These are phyloP conservation scores for Nanorana parkeri DNA, from an alignment of 2,113 vertebrate species.

Conservation along the genomic window DNA sequence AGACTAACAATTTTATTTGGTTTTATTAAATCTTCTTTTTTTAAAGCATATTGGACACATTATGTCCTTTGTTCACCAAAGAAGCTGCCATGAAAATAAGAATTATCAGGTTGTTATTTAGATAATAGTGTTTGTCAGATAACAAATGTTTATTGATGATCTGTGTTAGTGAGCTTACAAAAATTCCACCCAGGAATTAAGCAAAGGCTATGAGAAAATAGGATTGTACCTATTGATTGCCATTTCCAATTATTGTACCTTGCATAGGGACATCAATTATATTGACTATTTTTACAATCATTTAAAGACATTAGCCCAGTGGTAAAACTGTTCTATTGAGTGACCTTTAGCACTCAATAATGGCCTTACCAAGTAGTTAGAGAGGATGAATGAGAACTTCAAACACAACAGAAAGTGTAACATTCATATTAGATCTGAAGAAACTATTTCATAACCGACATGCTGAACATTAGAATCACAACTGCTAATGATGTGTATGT, in stretches of 20 bases:
- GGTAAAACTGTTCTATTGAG: not conserved
- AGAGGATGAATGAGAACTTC: not conserved
- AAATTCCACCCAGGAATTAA: not conserved
- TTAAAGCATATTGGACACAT: too few relatives aligned
- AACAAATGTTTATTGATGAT: not conserved
- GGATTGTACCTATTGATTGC: not conserved
- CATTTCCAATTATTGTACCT: slow-evolving; percentile 5
- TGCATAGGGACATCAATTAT: slow-evolving; percentile 4
- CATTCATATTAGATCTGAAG: not conserved
- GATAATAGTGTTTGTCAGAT: not conserved
- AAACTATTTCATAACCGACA: not conserved
- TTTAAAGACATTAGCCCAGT: not conserved
- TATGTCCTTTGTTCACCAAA: too few relatives aligned
- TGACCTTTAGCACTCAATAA: slow-evolving; percentile 21
- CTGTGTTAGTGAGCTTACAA: not conserved
- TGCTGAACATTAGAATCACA: not conserved
- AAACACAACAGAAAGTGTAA: not conserved
- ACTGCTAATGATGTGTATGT: too few relatives aligned
- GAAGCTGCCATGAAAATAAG: too few relatives aligned
- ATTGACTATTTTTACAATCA: not conserved
- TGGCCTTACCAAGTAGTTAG: not conserved
- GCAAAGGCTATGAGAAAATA: not conserved
- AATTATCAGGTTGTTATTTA: not conserved
- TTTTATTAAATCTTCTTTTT: too few relatives aligned
- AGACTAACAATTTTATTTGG: too few relatives aligned